Percentiles rank a stretch among this genome's conserved stretches.
phyloP scores from a whole-genome alignment of 2,888 invertebrate species.

The Homarus gammarus region DNA sequence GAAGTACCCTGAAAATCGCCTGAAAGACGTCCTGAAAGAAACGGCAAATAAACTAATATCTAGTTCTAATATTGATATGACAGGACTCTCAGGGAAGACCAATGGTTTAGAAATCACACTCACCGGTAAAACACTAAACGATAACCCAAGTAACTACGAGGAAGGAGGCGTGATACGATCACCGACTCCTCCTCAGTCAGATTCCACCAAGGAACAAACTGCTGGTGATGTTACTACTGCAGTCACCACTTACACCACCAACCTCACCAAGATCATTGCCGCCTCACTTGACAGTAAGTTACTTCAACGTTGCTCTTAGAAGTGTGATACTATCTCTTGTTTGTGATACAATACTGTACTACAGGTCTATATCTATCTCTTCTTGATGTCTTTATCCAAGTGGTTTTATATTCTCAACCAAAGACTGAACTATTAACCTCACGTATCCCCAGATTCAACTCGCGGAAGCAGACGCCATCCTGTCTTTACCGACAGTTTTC shows the following conservation, averaged over 20 bases:
- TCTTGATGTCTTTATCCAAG: too few species aligned
- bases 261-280: conserved; percentile 71
- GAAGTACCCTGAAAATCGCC: conserved; percentile 39
- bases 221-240: conserved; percentile 13
- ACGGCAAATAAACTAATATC: conserved; percentile 68
- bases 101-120: conserved; percentile 58
- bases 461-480: conserved; percentile 37
- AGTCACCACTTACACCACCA: conserved; percentile 66
- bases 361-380: too few species aligned
- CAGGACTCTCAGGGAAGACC: conserved; percentile 47
- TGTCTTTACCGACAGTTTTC: not conserved
- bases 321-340: too few species aligned
- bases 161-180: conserved; percentile 7
- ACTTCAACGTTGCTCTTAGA: not conserved
- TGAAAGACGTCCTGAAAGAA: conserved; percentile 67
- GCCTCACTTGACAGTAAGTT: conserved; percentile 71
- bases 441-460: conserved; percentile 49
- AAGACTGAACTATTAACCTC: too few species aligned
- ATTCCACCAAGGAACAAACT: conserved; percentile 9
- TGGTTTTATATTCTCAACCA: not conserved
- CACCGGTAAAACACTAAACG: conserved; percentile 11
- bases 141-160: not conserved
- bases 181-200: not conserved
- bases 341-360: too few species aligned
- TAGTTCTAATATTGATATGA: conserved; percentile 48